These are phyloP conservation scores for Lycocerus yunnanus DNA, from an alignment of 2,888 invertebrate genomes.

Conservation along the genomic window DNA sequence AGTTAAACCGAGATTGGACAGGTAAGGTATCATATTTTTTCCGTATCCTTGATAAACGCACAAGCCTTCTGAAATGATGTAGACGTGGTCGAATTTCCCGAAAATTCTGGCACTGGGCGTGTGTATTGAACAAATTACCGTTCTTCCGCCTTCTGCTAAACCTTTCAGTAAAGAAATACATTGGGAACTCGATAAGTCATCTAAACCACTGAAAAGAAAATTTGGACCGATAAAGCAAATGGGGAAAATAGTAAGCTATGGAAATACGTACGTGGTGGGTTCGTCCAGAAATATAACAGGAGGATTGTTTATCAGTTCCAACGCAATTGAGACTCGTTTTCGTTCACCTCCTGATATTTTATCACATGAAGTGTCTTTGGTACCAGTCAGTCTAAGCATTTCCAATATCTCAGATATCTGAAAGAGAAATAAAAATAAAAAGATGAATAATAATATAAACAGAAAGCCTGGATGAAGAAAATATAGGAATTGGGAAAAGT, in stretches of 20 bases:
- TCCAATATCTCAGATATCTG: slow-evolving; percentile 88
- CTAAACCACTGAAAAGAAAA: slow-evolving; percentile 66
- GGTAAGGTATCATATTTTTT: slow-evolving; percentile 76
- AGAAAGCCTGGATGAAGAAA: no score
- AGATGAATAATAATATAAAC: no score
- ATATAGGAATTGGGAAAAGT: no score
- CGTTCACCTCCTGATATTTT: slow-evolving; percentile 89
- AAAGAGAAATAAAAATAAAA: slow-evolving; percentile 37
- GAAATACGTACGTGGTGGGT: slow-evolving; percentile 82
- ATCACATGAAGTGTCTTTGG: slow-evolving; percentile 74
- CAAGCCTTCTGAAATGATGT: slow-evolving; percentile 82
- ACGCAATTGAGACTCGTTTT: slow-evolving; percentile 90
- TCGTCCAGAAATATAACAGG: slow-evolving; percentile 95
- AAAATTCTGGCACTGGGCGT: slow-evolving; percentile 82
- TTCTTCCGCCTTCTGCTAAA: slow-evolving; percentile 71
- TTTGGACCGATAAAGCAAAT: no score
- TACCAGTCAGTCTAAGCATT: slow-evolving; percentile 74
- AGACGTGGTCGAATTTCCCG: slow-evolving; percentile 75
- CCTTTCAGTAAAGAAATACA: slow-evolving; percentile 70
- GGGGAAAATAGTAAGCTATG: not conserved
- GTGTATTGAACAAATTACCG: slow-evolving; percentile 79
- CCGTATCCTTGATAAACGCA: slow-evolving; percentile 88
- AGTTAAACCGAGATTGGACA: slow-evolving; percentile 76
- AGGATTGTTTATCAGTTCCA: slow-evolving; percentile 93
- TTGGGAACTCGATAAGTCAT: slow-evolving; percentile 74